Conservation (phyloP, 1,140 invertebrate species). For the Drosophila funebris region DNA sequence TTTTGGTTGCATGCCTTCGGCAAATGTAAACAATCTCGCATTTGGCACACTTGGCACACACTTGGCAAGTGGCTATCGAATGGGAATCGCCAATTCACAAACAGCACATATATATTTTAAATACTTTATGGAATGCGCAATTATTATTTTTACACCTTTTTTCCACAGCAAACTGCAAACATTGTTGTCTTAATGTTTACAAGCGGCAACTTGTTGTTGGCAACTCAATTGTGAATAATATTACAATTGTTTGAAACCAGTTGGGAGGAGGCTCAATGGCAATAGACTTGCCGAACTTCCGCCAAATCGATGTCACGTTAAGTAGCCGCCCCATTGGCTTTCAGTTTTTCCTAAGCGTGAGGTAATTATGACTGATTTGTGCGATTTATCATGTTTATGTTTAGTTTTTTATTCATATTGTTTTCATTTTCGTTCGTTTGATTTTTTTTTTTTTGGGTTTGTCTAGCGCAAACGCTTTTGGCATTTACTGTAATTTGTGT, state of each 20-base stretch:
- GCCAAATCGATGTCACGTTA: constrained; percentile 12
- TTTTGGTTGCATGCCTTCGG: neutral
- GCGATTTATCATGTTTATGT: constrained; percentile 57
- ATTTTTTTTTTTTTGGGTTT: constrained; percentile 1
- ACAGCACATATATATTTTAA: constrained; percentile 32
- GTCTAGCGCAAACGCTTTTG: constrained; percentile 31
- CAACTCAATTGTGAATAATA: constrained; percentile 56
- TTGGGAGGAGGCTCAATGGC: constrained; percentile 30
- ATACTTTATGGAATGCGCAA: constrained; percentile 62
- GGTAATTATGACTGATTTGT: constrained; percentile 62
- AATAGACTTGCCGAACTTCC: constrained; percentile 17
- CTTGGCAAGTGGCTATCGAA: constrained; percentile 19
- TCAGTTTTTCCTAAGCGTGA: constrained; percentile 32
- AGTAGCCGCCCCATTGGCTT: constrained; percentile 33
- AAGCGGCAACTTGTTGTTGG: constrained; percentile 54
- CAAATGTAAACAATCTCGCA: constrained; percentile 41
- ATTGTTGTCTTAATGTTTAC: constrained; percentile 43
- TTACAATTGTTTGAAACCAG: constrained; percentile 61
- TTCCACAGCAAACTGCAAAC: too few relatives aligned
- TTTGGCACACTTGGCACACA: constrained; percentile 41
- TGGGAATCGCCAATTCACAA: constrained; percentile 10
- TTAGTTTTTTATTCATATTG: constrained; percentile 2
- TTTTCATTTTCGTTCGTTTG: too few relatives aligned
- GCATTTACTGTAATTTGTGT: constrained; percentile 27
- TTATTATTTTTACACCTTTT: constrained; percentile 55